Percentiles rank a stretch among this genome's conserved stretches.
These are phyloP conservation scores for Diorhabda elongata DNA, from an alignment of 1,140 invertebrate genomes.

Conservation along the genomic window DNA sequence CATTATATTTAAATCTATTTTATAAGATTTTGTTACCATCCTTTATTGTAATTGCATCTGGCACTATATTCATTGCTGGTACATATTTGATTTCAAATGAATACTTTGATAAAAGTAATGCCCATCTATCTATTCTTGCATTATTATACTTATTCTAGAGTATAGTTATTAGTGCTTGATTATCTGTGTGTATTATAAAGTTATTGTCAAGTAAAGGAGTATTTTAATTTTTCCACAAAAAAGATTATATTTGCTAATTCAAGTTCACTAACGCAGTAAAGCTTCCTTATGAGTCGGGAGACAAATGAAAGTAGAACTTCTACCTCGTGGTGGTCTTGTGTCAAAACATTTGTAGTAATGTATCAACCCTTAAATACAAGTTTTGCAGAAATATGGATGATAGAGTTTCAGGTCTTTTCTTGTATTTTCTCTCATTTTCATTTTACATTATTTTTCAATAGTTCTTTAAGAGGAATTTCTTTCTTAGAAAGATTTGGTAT, in stretches of 20 bases:
- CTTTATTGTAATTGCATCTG: constrained; percentile 8
- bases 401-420: constrained; percentile 12
- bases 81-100: constrained; percentile 10
- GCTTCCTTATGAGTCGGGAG: constrained; percentile 40
- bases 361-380: constrained; percentile 33
- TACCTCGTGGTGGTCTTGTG: constrained; percentile 35
- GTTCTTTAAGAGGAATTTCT: constrained; percentile 30
- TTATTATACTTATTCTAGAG: constrained; percentile 5
- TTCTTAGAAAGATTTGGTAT: constrained; percentile 27
- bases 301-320: constrained; percentile 40
- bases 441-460: constrained; percentile 29
- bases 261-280: constrained; percentile 18
- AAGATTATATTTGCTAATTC: constrained; percentile 10
- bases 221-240: constrained; percentile 4
- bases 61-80: constrained; percentile 5
- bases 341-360: constrained; percentile 41
- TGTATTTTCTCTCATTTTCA: constrained; percentile 10
- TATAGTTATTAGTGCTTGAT: constrained; percentile 6
- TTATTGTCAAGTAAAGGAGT: constrained; percentile 11
- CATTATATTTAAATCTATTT: constrained; percentile 11
- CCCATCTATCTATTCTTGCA: constrained; percentile 6
- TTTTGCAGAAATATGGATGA: constrained; percentile 3
- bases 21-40: constrained; percentile 1
- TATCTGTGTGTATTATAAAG: constrained; percentile 11
- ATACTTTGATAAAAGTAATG: constrained; percentile 8